phyloP scores from a whole-genome alignment of 2,888 invertebrate genomes.

The Cepaea hortensis region DNA sequence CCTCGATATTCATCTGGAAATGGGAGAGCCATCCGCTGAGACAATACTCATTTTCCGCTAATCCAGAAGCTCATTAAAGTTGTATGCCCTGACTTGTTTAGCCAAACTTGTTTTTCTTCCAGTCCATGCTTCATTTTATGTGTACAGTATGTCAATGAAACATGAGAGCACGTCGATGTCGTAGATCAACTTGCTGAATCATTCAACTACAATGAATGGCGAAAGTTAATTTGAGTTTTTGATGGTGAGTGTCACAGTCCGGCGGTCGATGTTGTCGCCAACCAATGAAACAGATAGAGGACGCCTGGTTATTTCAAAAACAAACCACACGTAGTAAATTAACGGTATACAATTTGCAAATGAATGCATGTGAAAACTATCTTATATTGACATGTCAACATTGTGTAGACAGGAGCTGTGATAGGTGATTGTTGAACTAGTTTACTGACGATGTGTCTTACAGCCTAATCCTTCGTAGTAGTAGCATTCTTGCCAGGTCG shows the following conservation, averaged over 20 bases:
- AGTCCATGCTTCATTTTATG: conserved; percentile 11
- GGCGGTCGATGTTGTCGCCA: no score
- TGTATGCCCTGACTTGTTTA: neutral
- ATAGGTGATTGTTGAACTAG: no score
- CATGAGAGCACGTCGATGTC: neutral
- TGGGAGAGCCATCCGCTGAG: neutral
- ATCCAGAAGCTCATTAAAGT: conserved; percentile 31
- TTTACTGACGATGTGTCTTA: no score
- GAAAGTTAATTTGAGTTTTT: neutral
- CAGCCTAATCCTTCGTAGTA: no score
- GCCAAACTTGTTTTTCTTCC: conserved; percentile 4
- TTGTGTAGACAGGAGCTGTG: no score
- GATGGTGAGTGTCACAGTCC: neutral
- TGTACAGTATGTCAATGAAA: neutral
- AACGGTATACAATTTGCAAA: no score
- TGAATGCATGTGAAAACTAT: no score
- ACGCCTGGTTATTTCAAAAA: no score
- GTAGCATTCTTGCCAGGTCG: no score
- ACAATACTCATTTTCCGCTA: conserved; percentile 12
- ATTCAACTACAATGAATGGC: neutral
- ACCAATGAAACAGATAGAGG: no score
- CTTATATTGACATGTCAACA: no score
- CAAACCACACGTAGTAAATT: no score
- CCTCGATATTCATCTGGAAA: neutral
- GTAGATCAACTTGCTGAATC: neutral